These are phyloP conservation scores for Hesperophylax magnus DNA, from an alignment of 1,140 invertebrate genomes.

Conservation along the genomic window DNA sequence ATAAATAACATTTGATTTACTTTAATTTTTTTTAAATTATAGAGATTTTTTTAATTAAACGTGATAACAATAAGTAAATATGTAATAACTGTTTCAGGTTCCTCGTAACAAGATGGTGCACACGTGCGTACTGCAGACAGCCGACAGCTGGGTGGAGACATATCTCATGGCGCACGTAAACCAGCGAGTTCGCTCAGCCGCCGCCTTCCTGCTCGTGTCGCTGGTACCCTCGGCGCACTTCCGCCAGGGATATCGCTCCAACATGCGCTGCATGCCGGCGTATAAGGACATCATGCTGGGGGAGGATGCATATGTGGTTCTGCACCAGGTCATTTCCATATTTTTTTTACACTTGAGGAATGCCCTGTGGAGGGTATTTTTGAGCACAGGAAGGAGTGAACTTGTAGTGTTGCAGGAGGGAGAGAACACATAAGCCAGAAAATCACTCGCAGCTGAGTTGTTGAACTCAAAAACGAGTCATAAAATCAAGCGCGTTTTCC, in stretches of 20 bases:
- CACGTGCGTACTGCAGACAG: slow-evolving; percentile 87
- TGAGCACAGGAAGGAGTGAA: too few species aligned
- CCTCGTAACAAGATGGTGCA: slow-evolving; percentile 92
- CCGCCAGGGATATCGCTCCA: slow-evolving; percentile 84
- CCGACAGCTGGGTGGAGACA: slow-evolving; percentile 92
- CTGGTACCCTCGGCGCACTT: slow-evolving; percentile 91
- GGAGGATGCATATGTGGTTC: slow-evolving; percentile 81
- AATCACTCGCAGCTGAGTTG: too few species aligned
- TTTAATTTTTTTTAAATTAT: too few species aligned
- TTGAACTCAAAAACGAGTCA: too few species aligned
- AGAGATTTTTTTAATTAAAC: too few species aligned
- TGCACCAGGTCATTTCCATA: slow-evolving; percentile 88
- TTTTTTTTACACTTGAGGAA: too few species aligned
- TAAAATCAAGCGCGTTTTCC: too few species aligned
- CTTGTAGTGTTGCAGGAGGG: too few species aligned
- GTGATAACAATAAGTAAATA: too few species aligned
- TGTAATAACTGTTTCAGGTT: slow-evolving; percentile 63
- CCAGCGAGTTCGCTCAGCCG: slow-evolving; percentile 86
- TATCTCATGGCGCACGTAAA: slow-evolving; percentile 90
- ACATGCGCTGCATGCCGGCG: slow-evolving; percentile 64
- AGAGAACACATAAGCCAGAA: too few species aligned
- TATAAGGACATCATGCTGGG: slow-evolving; percentile 64
- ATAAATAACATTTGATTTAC: too few species aligned
- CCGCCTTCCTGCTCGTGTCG: slow-evolving; percentile 88
- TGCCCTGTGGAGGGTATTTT: too few species aligned